Conservation (phyloP, 2,888 invertebrate species). For the Eupithecia insigniata region DNA sequence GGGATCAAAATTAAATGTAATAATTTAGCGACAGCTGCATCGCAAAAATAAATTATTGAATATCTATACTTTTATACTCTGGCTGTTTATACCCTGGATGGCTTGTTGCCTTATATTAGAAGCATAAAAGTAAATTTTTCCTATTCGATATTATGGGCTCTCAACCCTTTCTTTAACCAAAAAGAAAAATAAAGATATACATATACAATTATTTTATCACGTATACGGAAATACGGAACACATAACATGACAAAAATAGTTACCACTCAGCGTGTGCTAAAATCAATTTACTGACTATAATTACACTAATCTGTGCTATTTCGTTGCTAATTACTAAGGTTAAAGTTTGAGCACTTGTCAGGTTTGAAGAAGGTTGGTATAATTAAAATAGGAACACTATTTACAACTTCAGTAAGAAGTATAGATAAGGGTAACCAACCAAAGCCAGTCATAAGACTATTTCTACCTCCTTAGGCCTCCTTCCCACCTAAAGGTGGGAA, state of each 20-base stretch:
- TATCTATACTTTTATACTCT: neutral
- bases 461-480: no score
- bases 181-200: no score
- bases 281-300: slow-evolving; percentile 26
- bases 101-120: no score
- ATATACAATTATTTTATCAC: no score
- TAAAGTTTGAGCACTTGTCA: slow-evolving; percentile 30
- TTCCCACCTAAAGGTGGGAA: no score
- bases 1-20: slow-evolving; percentile 7
- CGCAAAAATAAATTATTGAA: neutral
- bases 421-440: neutral
- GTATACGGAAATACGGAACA: no score
- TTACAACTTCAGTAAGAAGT: no score
- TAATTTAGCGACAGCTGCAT: slow-evolving; percentile 78
- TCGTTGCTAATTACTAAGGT: slow-evolving; percentile 73
- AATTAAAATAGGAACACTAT: neutral
- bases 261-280: slow-evolving; percentile 12
- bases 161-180: no score
- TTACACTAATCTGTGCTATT: no score
- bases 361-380: neutral
- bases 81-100: no score
- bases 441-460: neutral
- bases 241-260: no score
- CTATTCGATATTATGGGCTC: no score
- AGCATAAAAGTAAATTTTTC: neutral